Evolutionary conservation across 2,113 vertebrate genomes (phyloP), one percentile per base, ranked within the genome.

Genomic region (Oxyura jamaicensis): DNA sequence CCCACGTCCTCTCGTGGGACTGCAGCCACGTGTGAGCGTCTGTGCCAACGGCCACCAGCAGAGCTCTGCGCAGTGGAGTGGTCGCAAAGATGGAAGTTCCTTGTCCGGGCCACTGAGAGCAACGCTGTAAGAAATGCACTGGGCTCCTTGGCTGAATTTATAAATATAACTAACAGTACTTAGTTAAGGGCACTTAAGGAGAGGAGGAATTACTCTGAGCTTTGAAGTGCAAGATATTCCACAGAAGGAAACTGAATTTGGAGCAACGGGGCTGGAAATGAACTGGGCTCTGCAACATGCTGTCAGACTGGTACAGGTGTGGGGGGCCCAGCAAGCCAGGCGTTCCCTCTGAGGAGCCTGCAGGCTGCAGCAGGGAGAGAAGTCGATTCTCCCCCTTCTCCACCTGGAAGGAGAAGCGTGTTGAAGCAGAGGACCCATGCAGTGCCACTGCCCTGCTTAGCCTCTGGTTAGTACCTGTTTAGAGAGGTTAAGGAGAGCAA

Each of bases 111-210:
- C 77, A 25, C 39, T 31, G 39, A 10, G 55, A 46, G 4, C 23
- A 55, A 8, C 2, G 0, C 10, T 52, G 50, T 75, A 8, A 13
- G 60, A 93, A 88, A 35, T 13, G 50, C 65, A 21, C 3, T 6
- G 41, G 44, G 28, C n/a, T 62, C n/a, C 0, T 0, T 52, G 35
- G 53, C 83, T 91, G 44, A 35, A 11, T 91, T 89, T 79, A 53
- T 50, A 55, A 67, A 33, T 11, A 26, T 74, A 46, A 81, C 77
- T 90, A 92, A 83, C 36, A 86, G 11, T 19, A 6, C 13, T 20
- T 81, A 81, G 88, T 81, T 81, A 88, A 83, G 59, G 50, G 65
- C 56, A 25, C 35, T 84, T 81, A 88, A 77, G 41, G 67, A 79
- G 72, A 73, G 33, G 14, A 74, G 35, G 33, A 89, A 81, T 72